Base-by-base conservation (phyloP, 2,888 invertebrate genomes). In the Neoaliturus tenellus region DNA sequence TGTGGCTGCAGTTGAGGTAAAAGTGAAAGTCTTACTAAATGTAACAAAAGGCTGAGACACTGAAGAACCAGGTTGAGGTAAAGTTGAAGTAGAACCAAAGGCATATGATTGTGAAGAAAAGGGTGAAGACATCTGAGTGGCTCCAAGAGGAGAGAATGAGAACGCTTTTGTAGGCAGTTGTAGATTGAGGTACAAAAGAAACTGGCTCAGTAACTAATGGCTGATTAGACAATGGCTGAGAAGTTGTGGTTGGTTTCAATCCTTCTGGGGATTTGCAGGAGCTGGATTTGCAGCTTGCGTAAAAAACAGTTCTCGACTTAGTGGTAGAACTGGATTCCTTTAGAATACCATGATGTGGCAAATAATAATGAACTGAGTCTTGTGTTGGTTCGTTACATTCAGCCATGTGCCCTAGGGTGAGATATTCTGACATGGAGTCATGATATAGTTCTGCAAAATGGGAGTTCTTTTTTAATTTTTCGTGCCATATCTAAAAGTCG, bases 151-250 rank as follows among this genome's bases (percentile, higher is more conserved):
- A 55, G 82, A 12, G 58, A 28, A 62, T 28, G 62, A 73, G 82
- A 81, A 82, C 20, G 69, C 75, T 71, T 41, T 55, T 28, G 17
- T 17, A 12, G n/a, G 83, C n/a, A 39, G 83, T 48, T 71, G 71
- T 55, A 28, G 62, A 78, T 28, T 0, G 44, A 31, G 41, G 81
- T 14, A 4, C 25, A n/a, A 82, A n/a, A n/a, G n/a, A 39, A 28
- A 62, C 14, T 28, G 62, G 31, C 14, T 33, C 23, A 35, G 51
- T 35, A 48, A 41, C 39, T 48, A 31, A 33, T 14, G 81, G 20
- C 41, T 51, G 28, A 12, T 75, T 58, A 1, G 83, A 62, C 12
- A 41, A 23, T 0, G 69, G 51, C 48, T 73, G 23, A 35, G 39
- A 83, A 17, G n/a, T 55, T 12, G n/a, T 41, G 35, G n/a, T 55